Base-by-base conservation (phyloP, 2,797 vertebrate genomes). In the Melanotaenia maccullochi region DNA sequence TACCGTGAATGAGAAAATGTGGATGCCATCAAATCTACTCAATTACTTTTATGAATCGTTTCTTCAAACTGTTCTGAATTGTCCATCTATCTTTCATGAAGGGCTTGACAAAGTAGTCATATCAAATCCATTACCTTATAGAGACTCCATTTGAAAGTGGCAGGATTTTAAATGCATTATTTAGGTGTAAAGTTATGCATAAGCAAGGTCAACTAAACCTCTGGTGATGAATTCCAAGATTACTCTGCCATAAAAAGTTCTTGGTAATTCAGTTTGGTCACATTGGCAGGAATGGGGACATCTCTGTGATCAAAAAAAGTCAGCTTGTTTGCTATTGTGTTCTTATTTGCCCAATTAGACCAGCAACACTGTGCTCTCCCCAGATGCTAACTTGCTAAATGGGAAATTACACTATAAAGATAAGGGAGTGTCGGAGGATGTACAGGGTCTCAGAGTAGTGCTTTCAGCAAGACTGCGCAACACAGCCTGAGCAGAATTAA, bases 361-460 rank as follows among this genome's bases (percentile, higher is more conserved):
- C 78, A 83, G 79, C 84, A 79, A 71, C 85, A 83, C 71, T 78
- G 80, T 79, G 81, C 84, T 89, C 87, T 87, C 83, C 89, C 88
- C 73, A 82, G 83, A 82, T 90, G 81, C 83, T 90, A 89, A 92
- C 84, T 85, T 79, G 72, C 85, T 92, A 92, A 93, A 92, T 92
- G 82, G 85, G 82, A 91, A 90, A 92, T 90, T 88, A 91, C 87
- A 89, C 87, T 80, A 88, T 88, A 89, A 89, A 93, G 89, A 92
- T 91, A 93, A 90, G 89, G 80, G 83, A 88, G 81, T 84, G 83
- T 89, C 75, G 55, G 82, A 85, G 82, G 85, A 89, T 89, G 83
- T 90, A 88, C 84, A 85, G 82, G 80, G 82, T 88, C 84, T 89
- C 72, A 47, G 78, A 86, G 77, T 83, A 81, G 59, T 61, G 85